Conservation (phyloP, 1,140 invertebrate species). For the Caerostris extrusa region DNA sequence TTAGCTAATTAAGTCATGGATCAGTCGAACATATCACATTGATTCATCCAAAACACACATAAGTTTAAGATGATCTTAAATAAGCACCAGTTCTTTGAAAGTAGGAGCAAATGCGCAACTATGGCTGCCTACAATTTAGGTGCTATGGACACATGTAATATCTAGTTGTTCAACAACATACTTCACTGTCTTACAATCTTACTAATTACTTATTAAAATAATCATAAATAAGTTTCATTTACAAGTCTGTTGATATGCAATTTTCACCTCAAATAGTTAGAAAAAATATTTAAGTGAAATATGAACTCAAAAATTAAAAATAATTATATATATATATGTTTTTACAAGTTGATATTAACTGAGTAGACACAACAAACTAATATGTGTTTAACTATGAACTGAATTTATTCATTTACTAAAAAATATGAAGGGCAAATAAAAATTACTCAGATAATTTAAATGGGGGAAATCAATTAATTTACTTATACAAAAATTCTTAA, state of each 20-base stretch:
- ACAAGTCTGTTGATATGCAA: constrained; percentile 15
- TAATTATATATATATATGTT: background rate
- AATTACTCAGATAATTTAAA: no score
- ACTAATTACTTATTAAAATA: constrained; percentile 10
- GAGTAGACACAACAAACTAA: no score
- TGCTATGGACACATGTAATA: constrained; percentile 39
- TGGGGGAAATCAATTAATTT: no score
- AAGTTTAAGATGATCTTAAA: constrained; percentile 69
- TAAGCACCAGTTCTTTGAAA: constrained; percentile 69
- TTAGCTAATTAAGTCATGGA: constrained; percentile 51
- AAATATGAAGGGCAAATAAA: no score
- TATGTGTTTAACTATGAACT: no score
- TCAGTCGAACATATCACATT: constrained; percentile 67
- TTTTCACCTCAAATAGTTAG: background rate
- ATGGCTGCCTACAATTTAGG: constrained; percentile 53
- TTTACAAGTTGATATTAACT: background rate
- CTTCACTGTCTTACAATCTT: background rate
- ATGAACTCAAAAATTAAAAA: background rate
- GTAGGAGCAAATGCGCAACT: constrained; percentile 55
- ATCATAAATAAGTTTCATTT: background rate
- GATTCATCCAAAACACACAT: constrained; percentile 63
- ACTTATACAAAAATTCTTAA: no score
- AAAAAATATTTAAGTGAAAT: background rate
- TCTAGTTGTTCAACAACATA: constrained; percentile 39
- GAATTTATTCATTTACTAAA: no score